Evolutionary conservation across 1,140 invertebrate genomes (phyloP).

Genomic region (Piezodorus guildinii): DNA sequence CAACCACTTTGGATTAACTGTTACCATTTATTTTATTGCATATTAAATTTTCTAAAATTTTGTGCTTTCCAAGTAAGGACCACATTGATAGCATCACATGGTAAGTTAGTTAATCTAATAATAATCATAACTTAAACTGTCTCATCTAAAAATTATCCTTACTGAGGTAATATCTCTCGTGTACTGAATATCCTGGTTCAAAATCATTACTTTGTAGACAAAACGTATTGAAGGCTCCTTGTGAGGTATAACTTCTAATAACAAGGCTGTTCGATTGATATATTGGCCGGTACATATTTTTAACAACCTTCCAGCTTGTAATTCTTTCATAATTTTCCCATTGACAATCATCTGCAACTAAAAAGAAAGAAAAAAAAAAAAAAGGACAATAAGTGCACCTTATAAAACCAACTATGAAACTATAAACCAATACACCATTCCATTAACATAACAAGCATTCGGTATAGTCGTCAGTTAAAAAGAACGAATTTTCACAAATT

Average conservation of each 20-base stretch:
- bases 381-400: background rate
- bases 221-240: background rate
- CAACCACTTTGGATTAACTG: too few relatives aligned
- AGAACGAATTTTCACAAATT: too few relatives aligned
- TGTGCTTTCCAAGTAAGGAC: too few relatives aligned
- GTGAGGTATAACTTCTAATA: background rate
- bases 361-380: background rate
- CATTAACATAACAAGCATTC: too few relatives aligned
- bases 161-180: background rate
- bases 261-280: background rate
- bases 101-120: too few relatives aligned
- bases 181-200: background rate
- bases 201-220: background rate
- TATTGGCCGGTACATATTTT: background rate
- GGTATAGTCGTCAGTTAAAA: too few relatives aligned
- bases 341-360: background rate
- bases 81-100: too few relatives aligned
- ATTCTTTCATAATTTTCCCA: background rate
- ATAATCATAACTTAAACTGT: background rate
- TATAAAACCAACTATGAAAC: background rate
- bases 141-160: background rate
- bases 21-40: too few relatives aligned
- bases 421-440: too few relatives aligned
- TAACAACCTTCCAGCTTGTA: background rate
- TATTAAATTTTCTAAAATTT: too few relatives aligned